Conservation (phyloP, 2,797 vertebrate species). For the Chelmon rostratus region DNA sequence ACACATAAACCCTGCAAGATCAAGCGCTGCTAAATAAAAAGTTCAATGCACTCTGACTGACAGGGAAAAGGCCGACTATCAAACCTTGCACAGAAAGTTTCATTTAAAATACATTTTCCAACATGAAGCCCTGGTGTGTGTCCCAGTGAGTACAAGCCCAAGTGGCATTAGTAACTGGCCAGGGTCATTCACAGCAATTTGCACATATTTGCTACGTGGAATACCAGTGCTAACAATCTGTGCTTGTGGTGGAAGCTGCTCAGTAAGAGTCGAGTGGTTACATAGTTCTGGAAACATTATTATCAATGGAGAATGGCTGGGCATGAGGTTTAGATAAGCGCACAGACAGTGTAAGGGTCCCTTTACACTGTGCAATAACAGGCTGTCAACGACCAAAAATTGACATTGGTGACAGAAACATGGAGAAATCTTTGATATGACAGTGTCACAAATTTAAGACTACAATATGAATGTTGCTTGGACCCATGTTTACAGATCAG, state of each 20-base stretch:
- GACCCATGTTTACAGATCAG: not conserved
- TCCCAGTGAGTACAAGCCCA: not conserved
- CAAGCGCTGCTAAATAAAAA: slow-evolving; percentile 8
- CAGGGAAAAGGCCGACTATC: not conserved
- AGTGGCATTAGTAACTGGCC: not conserved
- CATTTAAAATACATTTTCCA: not conserved
- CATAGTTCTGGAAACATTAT: not conserved
- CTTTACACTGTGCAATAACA: not conserved
- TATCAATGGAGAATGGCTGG: not conserved
- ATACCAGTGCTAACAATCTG: not conserved
- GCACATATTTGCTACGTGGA: slow-evolving; percentile 1
- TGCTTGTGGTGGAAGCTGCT: not conserved
- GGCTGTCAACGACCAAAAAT: not conserved
- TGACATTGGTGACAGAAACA: not conserved
- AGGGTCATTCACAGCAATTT: slow-evolving; percentile 17
- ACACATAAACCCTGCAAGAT: not conserved
- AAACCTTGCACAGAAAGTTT: not conserved
- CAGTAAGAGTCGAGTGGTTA: not conserved
- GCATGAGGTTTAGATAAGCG: not conserved
- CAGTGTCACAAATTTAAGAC: not conserved
- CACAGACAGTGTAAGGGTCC: not conserved
- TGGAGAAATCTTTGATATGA: not conserved
- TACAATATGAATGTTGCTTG: not conserved
- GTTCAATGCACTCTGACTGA: slow-evolving; percentile 1
- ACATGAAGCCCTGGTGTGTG: not conserved